Percentiles rank a stretch among this genome's conserved stretches.
Conservation (phyloP, 2,797 vertebrate species). For the Kryptolebias ocellatus region DNA sequence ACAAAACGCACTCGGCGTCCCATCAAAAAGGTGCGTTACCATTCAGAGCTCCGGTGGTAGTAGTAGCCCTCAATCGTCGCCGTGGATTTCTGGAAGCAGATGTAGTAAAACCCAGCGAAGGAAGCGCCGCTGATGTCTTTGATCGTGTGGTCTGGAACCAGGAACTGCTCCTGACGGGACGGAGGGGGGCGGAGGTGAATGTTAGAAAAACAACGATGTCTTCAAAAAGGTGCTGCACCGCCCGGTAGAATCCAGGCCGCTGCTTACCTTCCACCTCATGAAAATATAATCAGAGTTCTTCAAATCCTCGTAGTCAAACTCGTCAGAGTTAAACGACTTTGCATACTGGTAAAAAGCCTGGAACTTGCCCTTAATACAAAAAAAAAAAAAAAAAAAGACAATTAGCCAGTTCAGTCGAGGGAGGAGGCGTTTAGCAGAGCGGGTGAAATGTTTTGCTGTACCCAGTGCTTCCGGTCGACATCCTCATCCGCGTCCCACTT, state of each 20-base stretch:
- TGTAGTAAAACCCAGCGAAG: conserved; percentile 99
- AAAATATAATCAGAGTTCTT: conserved; percentile 97
- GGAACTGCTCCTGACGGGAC: conserved; percentile 90
- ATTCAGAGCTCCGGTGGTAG: conserved; percentile 96
- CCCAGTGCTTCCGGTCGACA: conserved; percentile 98
- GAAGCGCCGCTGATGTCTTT: conserved; percentile 98
- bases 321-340: conserved; percentile 97
- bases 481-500: conserved; percentile 99
- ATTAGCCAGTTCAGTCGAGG: neutral
- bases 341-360: conserved; percentile 98
- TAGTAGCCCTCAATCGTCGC: conserved; percentile 98
- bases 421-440: neutral
- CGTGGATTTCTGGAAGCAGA: conserved; percentile 99
- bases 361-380: conserved; percentile 89
- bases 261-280: conserved; percentile 97
- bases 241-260: neutral
- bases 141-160: conserved; percentile 98
- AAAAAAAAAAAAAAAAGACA: conserved; percentile 1
- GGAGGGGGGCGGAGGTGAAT: neutral
- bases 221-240: neutral
- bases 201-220: neutral
- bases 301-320: conserved; percentile 96
- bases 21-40: conserved; percentile 76
- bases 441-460: conserved; percentile 53
- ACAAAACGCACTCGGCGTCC: too few species aligned